Conservation (phyloP, 2,888 invertebrate species). For the Stenolophus ochropezus region DNA sequence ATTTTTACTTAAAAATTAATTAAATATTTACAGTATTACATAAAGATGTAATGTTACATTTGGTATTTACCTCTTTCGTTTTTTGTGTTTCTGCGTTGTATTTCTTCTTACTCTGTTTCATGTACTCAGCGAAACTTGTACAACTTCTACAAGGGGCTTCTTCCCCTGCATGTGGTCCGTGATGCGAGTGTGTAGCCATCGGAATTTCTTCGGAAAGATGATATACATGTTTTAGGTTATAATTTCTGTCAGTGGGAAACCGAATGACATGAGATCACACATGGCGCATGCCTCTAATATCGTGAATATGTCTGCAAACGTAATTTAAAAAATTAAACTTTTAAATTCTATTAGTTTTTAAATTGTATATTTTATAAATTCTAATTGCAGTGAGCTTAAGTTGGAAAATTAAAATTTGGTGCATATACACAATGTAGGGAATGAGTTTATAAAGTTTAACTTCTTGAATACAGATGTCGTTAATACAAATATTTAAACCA, state of each 20-base stretch:
- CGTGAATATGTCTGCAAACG: not conserved
- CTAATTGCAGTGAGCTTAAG: too few relatives aligned
- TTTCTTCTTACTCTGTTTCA: conserved; percentile 69
- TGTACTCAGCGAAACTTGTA: conserved; percentile 71
- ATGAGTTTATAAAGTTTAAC: too few relatives aligned
- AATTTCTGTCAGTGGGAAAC: conserved; percentile 13
- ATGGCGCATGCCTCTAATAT: not conserved
- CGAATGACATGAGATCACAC: not conserved
- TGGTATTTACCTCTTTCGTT: conserved; percentile 35
- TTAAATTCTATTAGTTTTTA: too few relatives aligned
- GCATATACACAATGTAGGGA: too few relatives aligned
- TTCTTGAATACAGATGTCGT: too few relatives aligned
- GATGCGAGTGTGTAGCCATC: conserved; percentile 70
- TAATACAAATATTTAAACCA: too few relatives aligned
- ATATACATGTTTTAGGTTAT: conserved; percentile 25
- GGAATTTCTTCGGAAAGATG: conserved; percentile 46
- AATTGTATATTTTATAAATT: too few relatives aligned
- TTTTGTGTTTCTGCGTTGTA: conserved; percentile 45
- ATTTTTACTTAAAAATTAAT: too few relatives aligned
- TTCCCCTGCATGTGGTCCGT: conserved; percentile 63
- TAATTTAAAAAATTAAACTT: too few relatives aligned
- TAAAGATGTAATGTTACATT: too few relatives aligned
- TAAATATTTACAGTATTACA: too few relatives aligned
- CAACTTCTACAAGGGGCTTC: conserved; percentile 72
- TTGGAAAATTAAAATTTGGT: too few relatives aligned